A percentile compares a stretch with the other conserved stretches of the same genome.
phyloP scores from a whole-genome alignment of 2,113 vertebrate genomes.

The Coracopsis vasa region DNA sequence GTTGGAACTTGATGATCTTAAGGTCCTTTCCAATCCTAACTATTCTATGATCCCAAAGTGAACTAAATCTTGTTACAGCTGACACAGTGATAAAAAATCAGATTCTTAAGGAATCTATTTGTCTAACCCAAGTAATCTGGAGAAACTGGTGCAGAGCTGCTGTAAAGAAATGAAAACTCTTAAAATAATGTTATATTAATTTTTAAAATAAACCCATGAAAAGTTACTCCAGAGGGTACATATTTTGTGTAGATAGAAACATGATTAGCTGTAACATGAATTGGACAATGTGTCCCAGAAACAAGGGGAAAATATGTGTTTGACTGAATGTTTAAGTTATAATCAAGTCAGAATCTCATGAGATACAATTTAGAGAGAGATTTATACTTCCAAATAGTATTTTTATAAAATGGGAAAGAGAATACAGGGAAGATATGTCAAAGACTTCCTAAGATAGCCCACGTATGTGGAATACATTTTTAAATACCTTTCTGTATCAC shows the following conservation, averaged over 20 bases:
- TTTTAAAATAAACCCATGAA: neutral
- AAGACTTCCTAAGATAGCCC: neutral
- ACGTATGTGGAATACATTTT: neutral
- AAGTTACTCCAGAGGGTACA: neutral
- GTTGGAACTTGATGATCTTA: too few species aligned
- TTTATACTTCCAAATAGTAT: neutral
- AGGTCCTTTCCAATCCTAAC: too few species aligned
- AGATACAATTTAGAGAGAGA: neutral
- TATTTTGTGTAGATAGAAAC: neutral
- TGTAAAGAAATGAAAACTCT: neutral
- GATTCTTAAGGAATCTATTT: neutral
- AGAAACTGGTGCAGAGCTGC: neutral
- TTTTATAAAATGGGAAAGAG: neutral
- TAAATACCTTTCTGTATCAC: neutral
- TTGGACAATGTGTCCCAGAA: neutral
- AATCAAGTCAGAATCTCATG: neutral
- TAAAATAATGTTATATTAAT: neutral
- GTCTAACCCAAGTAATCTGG: neutral
- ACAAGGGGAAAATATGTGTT: neutral
- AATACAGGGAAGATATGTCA: neutral
- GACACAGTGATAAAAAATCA: neutral
- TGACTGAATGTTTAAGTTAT: neutral
- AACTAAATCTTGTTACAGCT: neutral
- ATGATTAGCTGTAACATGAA: neutral
- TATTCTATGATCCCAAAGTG: neutral